Evolutionary conservation across 1,140 invertebrate species (phyloP).

Genomic region (Arctopsyche grandis): DNA sequence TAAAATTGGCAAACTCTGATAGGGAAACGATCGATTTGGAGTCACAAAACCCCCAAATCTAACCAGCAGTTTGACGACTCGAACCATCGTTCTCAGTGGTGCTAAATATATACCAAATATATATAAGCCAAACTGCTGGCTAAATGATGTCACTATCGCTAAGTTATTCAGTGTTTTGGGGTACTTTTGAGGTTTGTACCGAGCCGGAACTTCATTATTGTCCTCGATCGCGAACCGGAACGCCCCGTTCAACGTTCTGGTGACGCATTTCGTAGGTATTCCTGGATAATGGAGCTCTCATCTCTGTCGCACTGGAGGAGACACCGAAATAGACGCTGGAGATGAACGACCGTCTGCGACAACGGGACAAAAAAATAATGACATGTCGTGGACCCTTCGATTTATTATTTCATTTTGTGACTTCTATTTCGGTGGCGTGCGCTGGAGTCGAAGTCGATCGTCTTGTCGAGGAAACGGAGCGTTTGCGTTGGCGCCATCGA

Average conservation of each 20-base stretch:
- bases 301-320: not conserved
- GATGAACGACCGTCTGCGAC: slow-evolving; percentile 46
- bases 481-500: not conserved
- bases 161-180: not conserved
- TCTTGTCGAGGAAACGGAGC: not conserved
- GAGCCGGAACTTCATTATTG: not conserved
- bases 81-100: too few species aligned
- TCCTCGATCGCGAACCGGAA: not conserved
- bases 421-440: slow-evolving; percentile 26
- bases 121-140: too few species aligned
- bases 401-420: slow-evolving; percentile 35
- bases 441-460: not conserved
- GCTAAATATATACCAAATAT: too few species aligned
- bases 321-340: slow-evolving; percentile 5
- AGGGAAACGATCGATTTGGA: too few species aligned
- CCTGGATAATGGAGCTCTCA: not conserved
- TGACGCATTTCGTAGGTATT: slow-evolving; percentile 28
- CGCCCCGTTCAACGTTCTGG: not conserved
- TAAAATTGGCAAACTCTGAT: too few species aligned
- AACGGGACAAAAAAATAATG: slow-evolving; percentile 39
- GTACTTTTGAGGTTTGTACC: not conserved
- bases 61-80: too few species aligned
- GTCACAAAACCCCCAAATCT: too few species aligned
- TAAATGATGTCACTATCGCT: too few species aligned
- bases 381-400: not conserved